Evolutionary conservation across 2,113 vertebrate genomes (phyloP), one percentile per base, ranked within the genome.

Genomic region (Rhagologus leucostigma): DNA sequence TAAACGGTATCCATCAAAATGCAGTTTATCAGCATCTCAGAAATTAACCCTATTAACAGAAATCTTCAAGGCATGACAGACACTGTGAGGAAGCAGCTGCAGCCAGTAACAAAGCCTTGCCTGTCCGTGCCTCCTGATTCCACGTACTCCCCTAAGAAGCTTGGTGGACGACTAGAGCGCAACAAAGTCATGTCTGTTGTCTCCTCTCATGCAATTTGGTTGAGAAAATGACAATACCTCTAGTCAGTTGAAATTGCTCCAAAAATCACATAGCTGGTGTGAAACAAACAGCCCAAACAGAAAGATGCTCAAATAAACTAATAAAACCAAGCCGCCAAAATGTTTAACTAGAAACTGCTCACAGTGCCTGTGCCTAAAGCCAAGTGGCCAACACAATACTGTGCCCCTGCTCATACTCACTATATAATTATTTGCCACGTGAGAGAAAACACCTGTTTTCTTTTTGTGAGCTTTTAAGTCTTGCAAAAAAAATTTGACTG

Each of bases 1-100:
- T 87, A 90, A 84, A 86, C 33, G 39, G 76, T 92, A 92, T 46
- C 67, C 83, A 92, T 94, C 90, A 93, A 95, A 94, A 84, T 30
- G 50, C 9, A n/a, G 81, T 53, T 87, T 73, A 91, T 63, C 33
- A 55, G 47, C 47, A 89, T 30, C 68, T 67, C 62, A 50, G 82
- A 70, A 95, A 79, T 71, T 64, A 87, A 96, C 74, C 47, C 62
- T 30, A 90, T 42, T 85, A 96, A 93, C 42, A 93, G 74, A 94
- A 95, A 92, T 88, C 63, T 83, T 94, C 53, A 90, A 89, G 90
- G 91, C 74, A 68, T 79, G 78, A 88, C 70, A 90, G 47, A 67
- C 85, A 62, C 57, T 83, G 62, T n/a, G 50, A 67, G 65, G 70
- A 73, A 79, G 67, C 68, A 91, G 82, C 33, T 93, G 87, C 29